Conservation (phyloP, 2,888 invertebrate genomes). For the Cheilosia scutellata region DNA sequence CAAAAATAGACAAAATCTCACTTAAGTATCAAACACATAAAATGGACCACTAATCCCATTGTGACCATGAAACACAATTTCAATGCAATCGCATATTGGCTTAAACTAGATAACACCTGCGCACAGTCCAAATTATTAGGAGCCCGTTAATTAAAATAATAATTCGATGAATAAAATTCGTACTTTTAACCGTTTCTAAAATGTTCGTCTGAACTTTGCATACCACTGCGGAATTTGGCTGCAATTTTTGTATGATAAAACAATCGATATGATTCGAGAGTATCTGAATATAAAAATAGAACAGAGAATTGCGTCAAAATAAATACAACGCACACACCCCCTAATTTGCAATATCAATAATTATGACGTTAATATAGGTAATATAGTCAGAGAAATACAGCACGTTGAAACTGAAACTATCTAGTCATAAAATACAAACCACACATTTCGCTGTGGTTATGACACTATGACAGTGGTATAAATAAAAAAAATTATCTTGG, state of each 20-base stretch:
- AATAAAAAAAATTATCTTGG: constrained; percentile 44
- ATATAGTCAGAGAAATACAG: not conserved
- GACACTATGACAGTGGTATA: not conserved
- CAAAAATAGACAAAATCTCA: no score
- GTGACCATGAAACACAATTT: no score
- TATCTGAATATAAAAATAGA: not conserved
- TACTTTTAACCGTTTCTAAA: no score
- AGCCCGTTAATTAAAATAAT: no score
- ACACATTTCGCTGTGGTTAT: not conserved
- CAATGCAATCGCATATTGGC: no score
- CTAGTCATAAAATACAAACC: not conserved
- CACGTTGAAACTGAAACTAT: not conserved
- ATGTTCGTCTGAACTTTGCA: not conserved
- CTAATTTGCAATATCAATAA: not conserved
- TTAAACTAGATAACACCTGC: no score
- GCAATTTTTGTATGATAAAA: not conserved
- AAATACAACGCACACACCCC: constrained; percentile 9
- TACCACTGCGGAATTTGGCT: not conserved
- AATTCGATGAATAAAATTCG: no score
- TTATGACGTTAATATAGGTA: not conserved
- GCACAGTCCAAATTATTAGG: no score
- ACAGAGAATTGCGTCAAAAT: not conserved
- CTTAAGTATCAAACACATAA: no score
- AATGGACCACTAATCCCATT: no score
- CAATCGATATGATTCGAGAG: not conserved